Base-by-base conservation (phyloP, 2,113 vertebrate genomes). In the Motacilla alba region DNA sequence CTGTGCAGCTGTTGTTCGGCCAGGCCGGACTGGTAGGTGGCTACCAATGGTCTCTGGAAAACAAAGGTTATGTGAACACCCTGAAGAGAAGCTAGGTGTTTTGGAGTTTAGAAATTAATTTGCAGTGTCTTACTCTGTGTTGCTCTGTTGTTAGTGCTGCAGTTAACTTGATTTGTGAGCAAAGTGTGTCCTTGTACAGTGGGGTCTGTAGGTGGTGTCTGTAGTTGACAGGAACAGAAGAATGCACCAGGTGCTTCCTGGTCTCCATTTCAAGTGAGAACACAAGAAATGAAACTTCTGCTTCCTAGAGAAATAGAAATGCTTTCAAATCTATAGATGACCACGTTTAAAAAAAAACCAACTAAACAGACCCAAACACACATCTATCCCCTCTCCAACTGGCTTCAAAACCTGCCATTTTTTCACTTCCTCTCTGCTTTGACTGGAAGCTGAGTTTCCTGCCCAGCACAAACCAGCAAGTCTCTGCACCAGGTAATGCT, bases 21-120 rank as follows among this genome's bases (percentile, higher is more conserved):
- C 99, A 99, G 91, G 99, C 99, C 50, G 99, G 99, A 78, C 98
- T 99, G 99, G 99, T 99, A 97, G 99, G 99, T 98, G 53, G 46
- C 50, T 46, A 5, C 12, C 21, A 52, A 11, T 2, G 77, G 37
- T 19, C 41, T 49, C 50, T 43, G 80, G 21, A 26, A 44, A 66
- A 66, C 46, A 37, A 37, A 18, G 4, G 23, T 13, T 76, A 3
- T 21, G 49, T 30, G 17, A 83, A 55, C 46, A 21, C 44, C 33
- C 53, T 33, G 31, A 72, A 16, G 24, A 63, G 66, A 78, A 89
- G 62, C 15, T 4, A 16, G 35, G 1, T 44, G 6, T 56, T 86
- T 37, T 18, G 30, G 35, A 66, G 16, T 31, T 58, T 23, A 27
- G 30, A 66, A 88, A 44, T 63, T 4, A 18, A 22, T 85, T 83